These are phyloP conservation scores for Kryptolebias marmoratus DNA, from an alignment of 2,113 vertebrate genomes.

Conservation along the genomic window DNA sequence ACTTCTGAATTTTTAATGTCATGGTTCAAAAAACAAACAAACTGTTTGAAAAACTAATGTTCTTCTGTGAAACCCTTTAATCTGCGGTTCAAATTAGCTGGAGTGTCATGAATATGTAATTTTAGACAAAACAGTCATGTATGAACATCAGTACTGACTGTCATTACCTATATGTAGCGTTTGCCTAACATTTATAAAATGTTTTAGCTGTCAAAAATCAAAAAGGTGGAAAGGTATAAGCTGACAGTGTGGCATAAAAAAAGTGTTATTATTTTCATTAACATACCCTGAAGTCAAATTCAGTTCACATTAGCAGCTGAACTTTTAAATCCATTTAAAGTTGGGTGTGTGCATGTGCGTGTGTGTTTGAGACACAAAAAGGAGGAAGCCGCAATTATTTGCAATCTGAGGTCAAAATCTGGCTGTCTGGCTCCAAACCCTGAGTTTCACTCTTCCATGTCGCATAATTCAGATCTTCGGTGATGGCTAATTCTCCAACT, in stretches of 20 bases:
- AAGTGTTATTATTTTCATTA: constrained; percentile 9
- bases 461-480: constrained; percentile 53
- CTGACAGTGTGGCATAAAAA: constrained; percentile 3
- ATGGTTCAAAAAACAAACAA: no score
- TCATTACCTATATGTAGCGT: background rate
- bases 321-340: constrained; percentile 31
- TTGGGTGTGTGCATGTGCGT: constrained; percentile 21
- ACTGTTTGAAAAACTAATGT: no score
- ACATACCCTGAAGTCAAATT: constrained; percentile 12
- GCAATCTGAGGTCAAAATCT: constrained; percentile 63
- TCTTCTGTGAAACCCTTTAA: no score
- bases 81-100: background rate
- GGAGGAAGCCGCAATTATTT: constrained; percentile 42
- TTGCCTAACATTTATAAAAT: background rate
- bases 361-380: constrained; percentile 26
- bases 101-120: background rate
- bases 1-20: no score
- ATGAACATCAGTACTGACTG: constrained; percentile 5
- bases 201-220: background rate
- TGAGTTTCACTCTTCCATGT: constrained; percentile 60
- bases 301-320: constrained; percentile 34
- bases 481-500: constrained; percentile 56
- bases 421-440: constrained; percentile 61
- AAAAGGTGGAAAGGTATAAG: constrained; percentile 9
- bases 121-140: constrained; percentile 1